Conservation (phyloP, 2,797 vertebrate species). For the Pempheris klunzingeri region DNA sequence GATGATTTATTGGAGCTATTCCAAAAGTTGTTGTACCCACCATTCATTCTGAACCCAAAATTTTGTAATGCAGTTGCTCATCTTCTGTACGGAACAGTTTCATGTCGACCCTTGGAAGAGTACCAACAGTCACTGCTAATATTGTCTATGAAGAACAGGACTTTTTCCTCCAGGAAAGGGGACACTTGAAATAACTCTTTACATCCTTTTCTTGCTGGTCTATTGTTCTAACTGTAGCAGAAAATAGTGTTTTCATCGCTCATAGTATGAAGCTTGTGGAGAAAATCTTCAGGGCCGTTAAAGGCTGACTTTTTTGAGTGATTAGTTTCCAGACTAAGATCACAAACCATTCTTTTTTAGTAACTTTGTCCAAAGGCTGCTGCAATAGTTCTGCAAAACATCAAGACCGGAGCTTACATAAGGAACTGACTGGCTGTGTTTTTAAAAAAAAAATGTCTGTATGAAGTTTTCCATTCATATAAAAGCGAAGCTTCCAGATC, state of each 20-base stretch:
- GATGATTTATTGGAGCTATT: no score
- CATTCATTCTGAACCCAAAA: not conserved
- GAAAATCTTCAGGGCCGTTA: not conserved
- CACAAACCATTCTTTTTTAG: not conserved
- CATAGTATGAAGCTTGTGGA: not conserved
- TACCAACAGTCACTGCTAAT: not conserved
- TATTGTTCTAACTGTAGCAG: not conserved
- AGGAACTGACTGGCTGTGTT: not conserved
- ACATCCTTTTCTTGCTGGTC: not conserved
- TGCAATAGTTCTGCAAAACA: not conserved
- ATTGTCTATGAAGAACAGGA: not conserved
- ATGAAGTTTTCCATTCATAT: not conserved
- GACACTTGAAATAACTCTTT: not conserved
- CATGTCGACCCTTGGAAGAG: not conserved
- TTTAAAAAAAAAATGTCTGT: not conserved
- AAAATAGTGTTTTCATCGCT: not conserved
- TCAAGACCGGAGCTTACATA: not conserved
- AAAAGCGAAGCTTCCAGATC: constrained; percentile 5
- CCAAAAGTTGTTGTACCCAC: no score
- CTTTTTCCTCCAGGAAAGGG: not conserved
- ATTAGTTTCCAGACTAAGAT: constrained; percentile 4
- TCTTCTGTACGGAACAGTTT: not conserved
- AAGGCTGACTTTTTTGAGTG: not conserved
- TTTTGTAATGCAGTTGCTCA: constrained; percentile 1
- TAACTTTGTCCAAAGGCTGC: constrained; percentile 13